These are phyloP conservation scores for Odontocerum albicorne DNA, from an alignment of 2,888 invertebrate species.

Conservation along the genomic window DNA sequence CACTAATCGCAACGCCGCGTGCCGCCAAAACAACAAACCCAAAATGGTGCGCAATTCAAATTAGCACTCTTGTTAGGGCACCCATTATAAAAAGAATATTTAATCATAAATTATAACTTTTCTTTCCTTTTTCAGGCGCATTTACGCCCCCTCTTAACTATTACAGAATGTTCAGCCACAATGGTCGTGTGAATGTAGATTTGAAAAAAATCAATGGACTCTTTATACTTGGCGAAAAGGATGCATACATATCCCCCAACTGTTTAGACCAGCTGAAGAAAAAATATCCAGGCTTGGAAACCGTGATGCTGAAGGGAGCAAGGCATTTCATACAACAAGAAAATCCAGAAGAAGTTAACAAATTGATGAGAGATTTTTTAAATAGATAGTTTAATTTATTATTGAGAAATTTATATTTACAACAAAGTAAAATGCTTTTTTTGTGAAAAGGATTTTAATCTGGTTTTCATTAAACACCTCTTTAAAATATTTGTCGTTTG, in stretches of 20 bases:
- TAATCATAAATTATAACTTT: neutral
- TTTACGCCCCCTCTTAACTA: conserved; percentile 60
- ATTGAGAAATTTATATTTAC: too few relatives aligned
- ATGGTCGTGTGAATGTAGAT: conserved; percentile 36
- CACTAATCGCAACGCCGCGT: too few relatives aligned
- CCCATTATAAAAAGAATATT: neutral
- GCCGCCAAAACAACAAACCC: too few relatives aligned
- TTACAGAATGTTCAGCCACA: conserved; percentile 54
- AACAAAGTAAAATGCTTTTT: too few relatives aligned
- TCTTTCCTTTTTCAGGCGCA: conserved; percentile 49
- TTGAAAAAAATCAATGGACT: conserved; percentile 43
- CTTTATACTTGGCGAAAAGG: conserved; percentile 51
- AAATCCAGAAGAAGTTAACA: conserved; percentile 55
- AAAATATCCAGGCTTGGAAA: conserved; percentile 49
- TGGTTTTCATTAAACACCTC: too few relatives aligned
- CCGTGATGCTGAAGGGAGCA: conserved; percentile 48
- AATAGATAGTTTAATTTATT: neutral
- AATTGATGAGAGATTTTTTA: conserved; percentile 51
- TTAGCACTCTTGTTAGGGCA: conserved; percentile 8
- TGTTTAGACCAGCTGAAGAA: conserved; percentile 46
- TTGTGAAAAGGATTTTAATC: too few relatives aligned
- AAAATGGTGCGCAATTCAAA: too few relatives aligned
- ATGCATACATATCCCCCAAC: conserved; percentile 44
- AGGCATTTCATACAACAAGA: conserved; percentile 61
- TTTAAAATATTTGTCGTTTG: too few relatives aligned